Percentiles rank a stretch among this genome's conserved stretches.
Conservation (phyloP, 2,797 vertebrate species). For the Chrosomus eos region DNA sequence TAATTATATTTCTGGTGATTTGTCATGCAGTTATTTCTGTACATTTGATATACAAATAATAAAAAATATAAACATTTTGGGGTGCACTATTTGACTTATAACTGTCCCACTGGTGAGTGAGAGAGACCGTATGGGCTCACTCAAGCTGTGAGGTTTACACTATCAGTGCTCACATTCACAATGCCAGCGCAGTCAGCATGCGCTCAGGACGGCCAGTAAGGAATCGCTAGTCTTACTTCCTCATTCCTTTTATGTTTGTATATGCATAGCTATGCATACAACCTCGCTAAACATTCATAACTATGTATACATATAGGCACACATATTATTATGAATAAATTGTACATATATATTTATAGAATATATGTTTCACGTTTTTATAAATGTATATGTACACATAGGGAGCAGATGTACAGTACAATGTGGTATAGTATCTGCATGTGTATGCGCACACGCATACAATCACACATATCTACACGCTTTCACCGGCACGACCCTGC, state of each 20-base stretch:
- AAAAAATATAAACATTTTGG: background rate
- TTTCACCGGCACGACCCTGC: conserved; percentile 38
- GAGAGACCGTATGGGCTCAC: conserved; percentile 18
- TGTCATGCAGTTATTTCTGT: background rate
- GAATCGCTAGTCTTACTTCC: conserved; percentile 75
- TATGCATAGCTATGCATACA: conserved; percentile 57
- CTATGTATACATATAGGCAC: conserved; percentile 65
- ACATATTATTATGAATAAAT: conserved; percentile 64
- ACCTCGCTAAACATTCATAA: conserved; percentile 63
- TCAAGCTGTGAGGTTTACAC: conserved; percentile 16
- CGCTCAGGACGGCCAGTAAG: conserved; percentile 81
- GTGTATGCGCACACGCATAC: conserved; percentile 53
- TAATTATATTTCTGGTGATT: background rate
- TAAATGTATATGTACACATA: conserved; percentile 67
- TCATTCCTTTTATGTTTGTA: conserved; percentile 51
- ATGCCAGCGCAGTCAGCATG: conserved; percentile 82
- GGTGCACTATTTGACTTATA: background rate
- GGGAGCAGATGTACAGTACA: conserved; percentile 60
- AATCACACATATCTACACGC: conserved; percentile 45
- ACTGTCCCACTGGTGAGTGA: background rate
- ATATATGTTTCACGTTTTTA: conserved; percentile 61
- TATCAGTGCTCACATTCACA: conserved; percentile 85
- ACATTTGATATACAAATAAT: background rate
- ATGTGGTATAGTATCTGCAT: conserved; percentile 49
- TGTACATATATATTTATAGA: conserved; percentile 68